Evolutionary conservation across 2,888 invertebrate genomes (phyloP), one percentile per base, ranked within the genome.

Genomic region (Zygaena filipendulae): DNA sequence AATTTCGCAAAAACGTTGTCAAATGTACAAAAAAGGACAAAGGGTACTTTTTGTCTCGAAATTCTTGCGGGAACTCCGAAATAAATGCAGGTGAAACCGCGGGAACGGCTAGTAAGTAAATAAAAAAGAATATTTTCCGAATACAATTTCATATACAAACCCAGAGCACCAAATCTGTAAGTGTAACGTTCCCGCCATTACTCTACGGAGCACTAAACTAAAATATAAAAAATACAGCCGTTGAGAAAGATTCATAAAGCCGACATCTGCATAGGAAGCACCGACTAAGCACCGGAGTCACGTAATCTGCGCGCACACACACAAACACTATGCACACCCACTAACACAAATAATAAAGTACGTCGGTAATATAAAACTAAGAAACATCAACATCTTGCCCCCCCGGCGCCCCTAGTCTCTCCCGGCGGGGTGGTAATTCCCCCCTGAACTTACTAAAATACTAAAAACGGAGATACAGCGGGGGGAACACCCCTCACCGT

Each of bases 381-480:
- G 77, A 74, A 79, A 77, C 77, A 79, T 79, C 77, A 79, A 77
- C 79, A 77, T 79, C 79, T 79, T 71, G 52, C 59, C 58, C 50
- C 53, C 57, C 49, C 4, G n/a, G 35, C 33, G 28, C 39, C 48
- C 47, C 44, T 43, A 36, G 45, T 45, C 46, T 52, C 55, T 46
- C 47, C 40, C 46, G 49, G 54, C 38, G 29, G 27, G 48, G 67
- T 75, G 70, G 68, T 66, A 72, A 68, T 71, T 68, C 58, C 66
- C 58, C 64, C 77, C 74, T 66, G 69, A 79, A 79, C 79, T 79
- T 77, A 79, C 75, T 79, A 79, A 79, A 79, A 77, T 79, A 79
- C 77, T 79, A 79, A 79, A 79, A 79, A 79, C 79, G 75, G 74
- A 77, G 77, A 79, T 79, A 75, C 70, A 60, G 66, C 52, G 70